Base-by-base conservation (phyloP, 2,113 vertebrate species). In the Indicator maculatus region DNA sequence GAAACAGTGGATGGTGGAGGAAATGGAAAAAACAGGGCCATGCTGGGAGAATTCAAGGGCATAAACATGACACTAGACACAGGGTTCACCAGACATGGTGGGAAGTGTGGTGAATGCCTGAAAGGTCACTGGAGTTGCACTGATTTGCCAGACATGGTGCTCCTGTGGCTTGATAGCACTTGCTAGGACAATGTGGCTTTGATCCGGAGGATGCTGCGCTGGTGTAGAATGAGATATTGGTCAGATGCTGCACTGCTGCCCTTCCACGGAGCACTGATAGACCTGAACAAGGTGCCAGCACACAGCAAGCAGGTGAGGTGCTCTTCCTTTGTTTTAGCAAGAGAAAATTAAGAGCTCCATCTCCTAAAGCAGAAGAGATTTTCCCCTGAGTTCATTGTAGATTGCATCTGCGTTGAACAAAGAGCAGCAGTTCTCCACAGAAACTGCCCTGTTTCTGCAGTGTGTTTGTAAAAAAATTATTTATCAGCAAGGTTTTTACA, bases 1-100 rank as follows among this genome's bases (percentile, higher is more conserved):
- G 70, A 79, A 93, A 16, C 7, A 0, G 18, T 47, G 88, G 89
- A 88, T 84, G 90, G 93, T 82, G 92, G 76, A 88, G 95, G 94
- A 97, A 95, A 89, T 84, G 94, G 91, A 78, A 94, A 94, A 94
- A 89, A 52, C 0, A 24, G 91, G 78, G 45, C 53, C 88, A 74
- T 0, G 0, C 14, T 0, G 3, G 36, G 36, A 94, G 38, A 36
- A 61, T 75, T 36, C 1, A 6, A 36, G 79, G 90, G 36, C 55
- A 79, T 59, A 82, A 82, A 91, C 39, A 41, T 6, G 18, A 67
- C 33, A 81, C 12, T 3, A 73, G 63, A 33, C 1, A 4, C 56
- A 47, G 64, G 11, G 44, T 17, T 59, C 0, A 2, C 64, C n/a
- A 76, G 65, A 33, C 56, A 94, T 38, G 8, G 84, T 26, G 33